Percentiles rank a stretch among this genome's conserved stretches.
Evolutionary conservation across 2,797 vertebrate species (phyloP).

Genomic region (Chelidonichthys spinosus): DNA sequence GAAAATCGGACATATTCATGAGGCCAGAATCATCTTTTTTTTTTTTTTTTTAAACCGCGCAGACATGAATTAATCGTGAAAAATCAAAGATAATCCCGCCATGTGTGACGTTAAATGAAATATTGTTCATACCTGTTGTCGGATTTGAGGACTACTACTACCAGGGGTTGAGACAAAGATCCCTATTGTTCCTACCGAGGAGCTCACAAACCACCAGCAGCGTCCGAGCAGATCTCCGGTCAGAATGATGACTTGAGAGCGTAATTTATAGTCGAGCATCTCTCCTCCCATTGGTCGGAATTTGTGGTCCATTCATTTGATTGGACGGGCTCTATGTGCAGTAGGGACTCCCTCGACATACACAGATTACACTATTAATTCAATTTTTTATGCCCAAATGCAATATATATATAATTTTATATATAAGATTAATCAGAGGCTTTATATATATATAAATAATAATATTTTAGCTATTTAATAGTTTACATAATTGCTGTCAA

Average conservation of each 20-base stretch:
- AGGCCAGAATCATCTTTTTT: neutral
- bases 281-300: constrained; percentile 86
- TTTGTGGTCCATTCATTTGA: constrained; percentile 92
- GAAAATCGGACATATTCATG: neutral
- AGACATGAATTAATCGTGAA: too few species aligned
- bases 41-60: neutral
- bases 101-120: neutral
- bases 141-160: constrained; percentile 68
- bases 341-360: neutral
- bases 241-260: neutral
- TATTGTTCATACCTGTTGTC: constrained; percentile 68
- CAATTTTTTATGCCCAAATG: neutral
- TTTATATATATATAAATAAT: too few species aligned
- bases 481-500: too few species aligned
- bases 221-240: constrained; percentile 57
- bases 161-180: constrained; percentile 81
- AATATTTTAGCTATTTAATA: too few species aligned
- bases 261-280: constrained; percentile 79
- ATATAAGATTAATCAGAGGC: neutral
- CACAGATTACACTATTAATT: neutral
- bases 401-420: neutral
- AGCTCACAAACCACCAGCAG: neutral
- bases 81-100: neutral
- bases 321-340: constrained; percentile 69
- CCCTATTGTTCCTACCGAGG: constrained; percentile 70